Conservation (phyloP, 1,140 invertebrate species). For the Eciton burchellii region DNA sequence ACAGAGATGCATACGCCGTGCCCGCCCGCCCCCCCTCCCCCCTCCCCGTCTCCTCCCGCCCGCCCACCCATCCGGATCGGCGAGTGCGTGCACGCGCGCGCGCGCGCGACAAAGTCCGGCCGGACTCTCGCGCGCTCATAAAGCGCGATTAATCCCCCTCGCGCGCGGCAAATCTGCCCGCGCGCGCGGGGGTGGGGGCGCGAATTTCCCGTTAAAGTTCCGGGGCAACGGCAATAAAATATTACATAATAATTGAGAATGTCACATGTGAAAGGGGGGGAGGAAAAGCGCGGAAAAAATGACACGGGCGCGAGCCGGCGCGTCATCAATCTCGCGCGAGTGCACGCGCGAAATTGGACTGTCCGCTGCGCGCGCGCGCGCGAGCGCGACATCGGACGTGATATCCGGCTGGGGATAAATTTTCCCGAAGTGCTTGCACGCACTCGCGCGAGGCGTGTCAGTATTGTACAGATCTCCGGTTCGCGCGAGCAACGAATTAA, state of each 20-base stretch:
- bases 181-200: too few relatives aligned
- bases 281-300: background rate
- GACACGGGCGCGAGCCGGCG: background rate
- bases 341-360: background rate
- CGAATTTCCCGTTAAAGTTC: slow-evolving; percentile 57
- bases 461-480: background rate
- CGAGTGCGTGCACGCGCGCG: slow-evolving; percentile 38
- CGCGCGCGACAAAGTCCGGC: slow-evolving; percentile 46
- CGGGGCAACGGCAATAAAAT: slow-evolving; percentile 55
- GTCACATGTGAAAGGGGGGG: slow-evolving; percentile 25
- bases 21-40: too few relatives aligned
- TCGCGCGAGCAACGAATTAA: too few relatives aligned
- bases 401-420: slow-evolving; percentile 17
- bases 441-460: background rate
- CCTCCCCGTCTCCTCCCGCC: too few relatives aligned
- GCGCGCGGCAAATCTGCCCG: slow-evolving; percentile 32
- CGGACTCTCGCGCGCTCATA: slow-evolving; percentile 34
- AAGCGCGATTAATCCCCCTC: slow-evolving; percentile 53
- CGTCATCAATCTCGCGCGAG: slow-evolving; percentile 29
- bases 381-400: slow-evolving; percentile 15
- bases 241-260: slow-evolving; percentile 44
- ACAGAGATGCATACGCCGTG: background rate
- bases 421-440: background rate
- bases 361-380: background rate
- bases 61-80: background rate